These are phyloP conservation scores for Xylophagus ater DNA, from an alignment of 2,888 invertebrate genomes.

Conservation along the genomic window DNA sequence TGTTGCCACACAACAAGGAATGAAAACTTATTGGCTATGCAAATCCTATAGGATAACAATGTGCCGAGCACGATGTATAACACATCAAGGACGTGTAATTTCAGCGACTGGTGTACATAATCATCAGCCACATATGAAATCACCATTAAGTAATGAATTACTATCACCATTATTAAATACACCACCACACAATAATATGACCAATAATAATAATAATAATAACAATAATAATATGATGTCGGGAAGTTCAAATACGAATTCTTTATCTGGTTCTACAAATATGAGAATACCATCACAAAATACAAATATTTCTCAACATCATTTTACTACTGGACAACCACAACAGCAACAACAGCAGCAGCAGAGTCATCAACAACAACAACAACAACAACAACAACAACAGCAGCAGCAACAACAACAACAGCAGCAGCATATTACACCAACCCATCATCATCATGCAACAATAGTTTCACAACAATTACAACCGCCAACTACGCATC, in stretches of 20 bases:
- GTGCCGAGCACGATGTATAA: conserved; percentile 39
- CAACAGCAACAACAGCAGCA: conserved; percentile 20
- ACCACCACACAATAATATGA: not conserved
- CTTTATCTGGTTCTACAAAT: not conserved
- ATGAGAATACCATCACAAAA: conserved; percentile 3
- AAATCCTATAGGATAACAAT: conserved; percentile 40
- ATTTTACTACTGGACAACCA: conserved; percentile 15
- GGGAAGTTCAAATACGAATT: not conserved
- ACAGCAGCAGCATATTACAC: conserved; percentile 7
- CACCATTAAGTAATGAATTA: conserved; percentile 8
- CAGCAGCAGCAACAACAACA: conserved; percentile 22
- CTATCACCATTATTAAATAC: conserved; percentile 4
- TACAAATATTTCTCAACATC: conserved; percentile 8
- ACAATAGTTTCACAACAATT: conserved; percentile 6
- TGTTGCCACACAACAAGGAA: conserved; percentile 40
- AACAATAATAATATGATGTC: not conserved
- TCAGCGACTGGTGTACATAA: conserved; percentile 40
- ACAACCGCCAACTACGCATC: conserved; percentile 3
- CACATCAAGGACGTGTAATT: conserved; percentile 39
- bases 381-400: conserved; percentile 23
- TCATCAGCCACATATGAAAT: conserved; percentile 38
- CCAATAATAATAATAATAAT: not conserved
- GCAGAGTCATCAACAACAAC: conserved; percentile 23
- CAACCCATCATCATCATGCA: conserved; percentile 10
- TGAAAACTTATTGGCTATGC: conserved; percentile 41